Percentiles rank a stretch among this genome's conserved stretches.
phyloP scores from a whole-genome alignment of 35 echinoderm and acorn worm genomes.

The Anneissia japonica region DNA sequence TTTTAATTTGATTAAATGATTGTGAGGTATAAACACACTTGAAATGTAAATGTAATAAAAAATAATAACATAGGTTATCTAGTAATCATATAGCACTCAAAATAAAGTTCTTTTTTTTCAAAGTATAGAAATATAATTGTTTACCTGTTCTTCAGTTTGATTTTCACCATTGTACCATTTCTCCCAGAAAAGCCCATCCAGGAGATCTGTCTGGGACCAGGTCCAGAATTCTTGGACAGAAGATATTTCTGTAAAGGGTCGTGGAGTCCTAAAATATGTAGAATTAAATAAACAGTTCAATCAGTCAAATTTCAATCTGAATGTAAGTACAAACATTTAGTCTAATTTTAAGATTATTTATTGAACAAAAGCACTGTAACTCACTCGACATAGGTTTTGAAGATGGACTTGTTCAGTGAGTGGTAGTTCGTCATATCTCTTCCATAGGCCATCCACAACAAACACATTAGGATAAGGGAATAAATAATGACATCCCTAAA shows the following conservation, averaged over 20 bases:
- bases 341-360: too few relatives aligned
- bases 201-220: conserved; percentile 67
- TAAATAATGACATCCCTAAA: conserved; percentile 72
- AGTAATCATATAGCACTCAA: too few relatives aligned
- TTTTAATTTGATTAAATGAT: too few relatives aligned
- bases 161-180: conserved; percentile 49
- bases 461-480: conserved; percentile 49
- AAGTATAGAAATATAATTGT: neutral
- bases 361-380: too few relatives aligned
- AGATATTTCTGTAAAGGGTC: conserved; percentile 58
- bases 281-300: too few relatives aligned
- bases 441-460: conserved; percentile 89
- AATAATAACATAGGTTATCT: too few relatives aligned
- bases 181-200: conserved; percentile 72
- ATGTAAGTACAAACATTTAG: too few relatives aligned
- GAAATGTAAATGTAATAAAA: too few relatives aligned
- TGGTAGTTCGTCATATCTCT: conserved; percentile 38
- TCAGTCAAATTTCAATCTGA: too few relatives aligned
- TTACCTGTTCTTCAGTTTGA: conserved; percentile 40
- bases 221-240: conserved; percentile 63
- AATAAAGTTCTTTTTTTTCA: too few relatives aligned
- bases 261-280: conserved; percentile 56
- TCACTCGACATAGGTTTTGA: conserved; percentile 65
- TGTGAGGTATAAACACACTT: too few relatives aligned
- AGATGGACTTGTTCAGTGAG: conserved; percentile 56